These are phyloP conservation scores for Chiridota heheva DNA, from an alignment of 35 echinoderm and acorn worm genomes.

Conservation along the genomic window DNA sequence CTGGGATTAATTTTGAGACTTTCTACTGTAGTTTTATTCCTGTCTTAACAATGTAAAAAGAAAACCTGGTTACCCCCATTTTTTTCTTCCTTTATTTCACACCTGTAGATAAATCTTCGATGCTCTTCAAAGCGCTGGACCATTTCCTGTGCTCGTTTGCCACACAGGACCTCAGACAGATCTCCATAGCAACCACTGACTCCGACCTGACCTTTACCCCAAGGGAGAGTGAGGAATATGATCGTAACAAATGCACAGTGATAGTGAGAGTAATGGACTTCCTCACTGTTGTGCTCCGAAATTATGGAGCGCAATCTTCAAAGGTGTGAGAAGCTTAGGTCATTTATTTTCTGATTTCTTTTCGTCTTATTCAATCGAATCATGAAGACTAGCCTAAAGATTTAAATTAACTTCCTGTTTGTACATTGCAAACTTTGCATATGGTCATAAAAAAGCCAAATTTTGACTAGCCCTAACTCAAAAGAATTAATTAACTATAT, in stretches of 20 bases:
- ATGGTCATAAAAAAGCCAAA: too few species aligned
- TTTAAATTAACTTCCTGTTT: too few species aligned
- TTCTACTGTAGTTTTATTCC: too few species aligned
- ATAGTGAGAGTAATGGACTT: constrained; percentile 68
- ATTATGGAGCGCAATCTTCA: constrained; percentile 34
- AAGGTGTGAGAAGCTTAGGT: constrained; percentile 32
- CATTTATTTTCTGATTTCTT: neutral
- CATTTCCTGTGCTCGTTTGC: constrained; percentile 54
- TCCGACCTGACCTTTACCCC: constrained; percentile 45
- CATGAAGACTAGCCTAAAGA: neutral
- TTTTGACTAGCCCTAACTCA: too few species aligned
- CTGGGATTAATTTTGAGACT: too few species aligned
- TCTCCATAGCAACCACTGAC: neutral
- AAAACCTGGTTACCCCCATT: too few species aligned
- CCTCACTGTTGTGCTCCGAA: constrained; percentile 54
- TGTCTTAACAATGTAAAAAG: too few species aligned
- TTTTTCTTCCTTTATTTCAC: too few species aligned
- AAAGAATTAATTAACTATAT: too few species aligned
- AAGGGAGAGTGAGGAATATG: constrained; percentile 64
- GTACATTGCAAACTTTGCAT: too few species aligned
- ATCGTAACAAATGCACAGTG: constrained; percentile 71
- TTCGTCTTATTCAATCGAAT: neutral
- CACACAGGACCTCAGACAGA: constrained; percentile 18
- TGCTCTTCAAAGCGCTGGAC: constrained; percentile 61
- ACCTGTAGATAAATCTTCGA: too few species aligned